Evolutionary conservation across 2,113 vertebrate species (phyloP), one percentile per base, ranked within the genome.

Genomic region (Uropsilus gracilis): DNA sequence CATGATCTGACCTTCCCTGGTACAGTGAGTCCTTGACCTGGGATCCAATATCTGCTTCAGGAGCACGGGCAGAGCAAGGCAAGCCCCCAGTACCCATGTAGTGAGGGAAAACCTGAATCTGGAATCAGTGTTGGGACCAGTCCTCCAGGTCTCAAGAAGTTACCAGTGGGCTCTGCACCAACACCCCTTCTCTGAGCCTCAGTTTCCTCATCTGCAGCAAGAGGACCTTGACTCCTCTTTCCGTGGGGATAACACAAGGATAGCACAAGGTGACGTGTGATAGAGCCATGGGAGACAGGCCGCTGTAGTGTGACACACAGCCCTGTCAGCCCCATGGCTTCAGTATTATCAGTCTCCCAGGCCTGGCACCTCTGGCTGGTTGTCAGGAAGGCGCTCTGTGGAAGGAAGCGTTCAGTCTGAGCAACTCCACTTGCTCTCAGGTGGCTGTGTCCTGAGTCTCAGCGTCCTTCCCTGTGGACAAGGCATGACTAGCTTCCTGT

Each of bases 251-350:
- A n/a, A n/a, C 4, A 2, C 30, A 3, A 50, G 59, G 46, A 8
- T 2, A n/a, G 24, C 12, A 22, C 0, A 34, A 46, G 30, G 20
- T 4, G 0, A 2, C 1, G 0, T 1, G 6, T 3, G 6, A 4
- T n/a, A 46, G 64, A 57, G 26, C 39, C 3, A 0, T 0, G 8
- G 37, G 8, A 17, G 11, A 32, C 34, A 6, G 71, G 44, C 12
- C 5, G 34, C 32, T 3, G 9, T 5, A 6, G 18, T 4, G 10
- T 32, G 17, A 9, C 8, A 3, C 30, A 24, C 46, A 32, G 4
- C 16, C n/a, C n/a, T n/a, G n/a, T n/a, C n/a, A n/a, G n/a, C n/a
- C n/a, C n/a, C n/a, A n/a, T n/a, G n/a, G n/a, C n/a, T n/a, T n/a
- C n/a, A n/a, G 55, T 8, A 24, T 17, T 22, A 1, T 5, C 3